Evolutionary conservation across 2,797 vertebrate genomes (phyloP), one percentile per base, ranked within the genome.

Genomic region (Lagocephalus sceleratus): DNA sequence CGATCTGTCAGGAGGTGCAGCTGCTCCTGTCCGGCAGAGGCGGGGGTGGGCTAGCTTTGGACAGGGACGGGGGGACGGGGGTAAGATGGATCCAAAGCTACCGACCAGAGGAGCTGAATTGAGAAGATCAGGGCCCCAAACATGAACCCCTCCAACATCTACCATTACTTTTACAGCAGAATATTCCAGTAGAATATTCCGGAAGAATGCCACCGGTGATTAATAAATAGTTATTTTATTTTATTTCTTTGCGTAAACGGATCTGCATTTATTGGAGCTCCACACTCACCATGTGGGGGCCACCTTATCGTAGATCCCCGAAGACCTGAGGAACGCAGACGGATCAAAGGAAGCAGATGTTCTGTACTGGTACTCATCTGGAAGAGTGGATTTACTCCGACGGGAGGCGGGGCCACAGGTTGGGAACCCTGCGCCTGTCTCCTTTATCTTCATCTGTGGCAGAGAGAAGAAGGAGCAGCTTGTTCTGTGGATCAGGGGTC

Each of bases 381-480:
- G n/a, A n/a, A n/a, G n/a, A n/a, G n/a, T n/a, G n/a, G n/a, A n/a
- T n/a, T n/a, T n/a, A n/a, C n/a, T 14, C 12, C 11, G 29, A 29
- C 2, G 12, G 12, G 9, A 35, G 32, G 5, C 14, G 32, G 32
- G 14, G 4, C 19, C 52, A 10, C 23, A 42, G 1, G 22, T 16
- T 44, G 56, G 54, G 16, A 17, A 42, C 19, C 12, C 80, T 79
- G 84, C 91, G 87, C 82, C 60, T 57, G 90, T 88, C 71, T 76
- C 76, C 76, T 89, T 93, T 92, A 93, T 95, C 93, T 94, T 73
- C 77, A 76, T 81, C 89, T 43, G 42, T 58, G 68, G 40, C 11
- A 11, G 40, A 42, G 68, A 87, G 85, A 87, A 94, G 89, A 93
- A 91, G 77, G 88, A 80, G 75, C 73, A 78, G 87, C 88, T 89